A percentile compares a stretch with the other conserved stretches of the same genome.
These are phyloP conservation scores for Scrobipalpa costella DNA, from an alignment of 2,888 invertebrate species.

Conservation along the genomic window DNA sequence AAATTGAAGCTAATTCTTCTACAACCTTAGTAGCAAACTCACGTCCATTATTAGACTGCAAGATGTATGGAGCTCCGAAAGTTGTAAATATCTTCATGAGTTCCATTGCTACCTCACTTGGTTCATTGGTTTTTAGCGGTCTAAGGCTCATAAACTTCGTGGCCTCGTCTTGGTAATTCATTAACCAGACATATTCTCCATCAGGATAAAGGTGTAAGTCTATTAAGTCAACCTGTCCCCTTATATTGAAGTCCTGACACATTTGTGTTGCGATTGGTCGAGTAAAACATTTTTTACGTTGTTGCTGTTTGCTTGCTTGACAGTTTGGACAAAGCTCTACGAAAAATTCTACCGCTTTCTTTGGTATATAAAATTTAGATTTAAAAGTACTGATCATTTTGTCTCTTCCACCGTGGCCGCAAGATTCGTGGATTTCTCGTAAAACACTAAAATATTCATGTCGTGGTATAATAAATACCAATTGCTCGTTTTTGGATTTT, in stretches of 20 bases:
- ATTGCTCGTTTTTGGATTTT: conserved; percentile 30
- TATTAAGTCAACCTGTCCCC: conserved; percentile 10
- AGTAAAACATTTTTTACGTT: conserved; percentile 37
- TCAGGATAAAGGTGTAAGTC: conserved; percentile 2
- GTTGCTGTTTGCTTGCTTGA: conserved; percentile 33
- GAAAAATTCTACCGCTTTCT: conserved; percentile 36
- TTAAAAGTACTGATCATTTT: conserved; percentile 38
- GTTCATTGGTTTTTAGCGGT: conserved; percentile 26
- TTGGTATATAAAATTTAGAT: conserved; percentile 36
- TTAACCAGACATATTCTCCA: not conserved
- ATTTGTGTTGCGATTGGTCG: conserved; percentile 37
- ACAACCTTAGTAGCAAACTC: conserved; percentile 18
- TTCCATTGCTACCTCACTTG: conserved; percentile 44
- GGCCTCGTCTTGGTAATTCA: conserved; percentile 5
- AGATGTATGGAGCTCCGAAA: conserved; percentile 7
- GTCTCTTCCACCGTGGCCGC: conserved; percentile 41
- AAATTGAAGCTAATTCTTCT: not conserved
- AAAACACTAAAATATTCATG: conserved; percentile 36
- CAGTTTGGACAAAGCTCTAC: conserved; percentile 37
- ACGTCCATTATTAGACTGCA: conserved; percentile 18
- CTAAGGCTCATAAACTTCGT: conserved; percentile 7
- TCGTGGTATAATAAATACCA: conserved; percentile 35
- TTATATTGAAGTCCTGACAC: conserved; percentile 41
- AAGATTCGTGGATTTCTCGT: conserved; percentile 36
- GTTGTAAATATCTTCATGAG: conserved; percentile 39